Conservation (phyloP, 1,140 invertebrate species). For the Pemphigus obesinymphae region DNA sequence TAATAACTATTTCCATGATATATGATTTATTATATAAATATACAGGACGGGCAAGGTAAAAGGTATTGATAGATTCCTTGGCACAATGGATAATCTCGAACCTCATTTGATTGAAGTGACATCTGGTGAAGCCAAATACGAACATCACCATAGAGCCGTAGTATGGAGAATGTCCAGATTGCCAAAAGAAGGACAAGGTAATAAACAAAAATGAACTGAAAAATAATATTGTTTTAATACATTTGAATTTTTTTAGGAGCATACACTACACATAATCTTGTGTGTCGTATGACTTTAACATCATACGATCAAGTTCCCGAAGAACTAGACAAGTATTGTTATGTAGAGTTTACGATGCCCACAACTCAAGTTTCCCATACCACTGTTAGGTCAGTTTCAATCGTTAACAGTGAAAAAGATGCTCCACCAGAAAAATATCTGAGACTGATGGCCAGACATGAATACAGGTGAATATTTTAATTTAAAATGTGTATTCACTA, state of each 20-base stretch:
- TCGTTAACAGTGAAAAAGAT: slow-evolving; percentile 80
- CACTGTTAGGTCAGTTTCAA: slow-evolving; percentile 89
- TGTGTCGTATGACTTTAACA: slow-evolving; percentile 87
- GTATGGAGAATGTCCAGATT: slow-evolving; percentile 96
- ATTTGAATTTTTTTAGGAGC: slow-evolving; percentile 58
- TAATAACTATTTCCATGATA: neutral
- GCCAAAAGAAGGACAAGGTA: slow-evolving; percentile 95
- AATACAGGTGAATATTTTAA: slow-evolving; percentile 70
- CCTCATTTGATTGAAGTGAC: slow-evolving; percentile 95
- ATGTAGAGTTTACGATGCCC: slow-evolving; percentile 98
- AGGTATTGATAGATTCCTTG: slow-evolving; percentile 89
- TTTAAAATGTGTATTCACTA: too few species aligned
- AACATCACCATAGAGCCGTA: slow-evolving; percentile 93
- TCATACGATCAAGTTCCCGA: slow-evolving; percentile 97
- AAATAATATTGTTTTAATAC: neutral
- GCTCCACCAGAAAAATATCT: slow-evolving; percentile 98
- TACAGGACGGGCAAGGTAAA: slow-evolving; percentile 83
- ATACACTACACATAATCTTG: slow-evolving; percentile 91
- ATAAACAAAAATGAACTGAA: too few species aligned
- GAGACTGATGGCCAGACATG: slow-evolving; percentile 90
- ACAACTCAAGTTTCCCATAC: slow-evolving; percentile 95
- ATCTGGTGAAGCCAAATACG: slow-evolving; percentile 97
- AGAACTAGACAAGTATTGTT: slow-evolving; percentile 75
- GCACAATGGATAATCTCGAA: slow-evolving; percentile 84
- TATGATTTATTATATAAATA: neutral